Base-by-base conservation (phyloP, 2,797 vertebrate genomes). In the Sebastes taczanowskii region DNA sequence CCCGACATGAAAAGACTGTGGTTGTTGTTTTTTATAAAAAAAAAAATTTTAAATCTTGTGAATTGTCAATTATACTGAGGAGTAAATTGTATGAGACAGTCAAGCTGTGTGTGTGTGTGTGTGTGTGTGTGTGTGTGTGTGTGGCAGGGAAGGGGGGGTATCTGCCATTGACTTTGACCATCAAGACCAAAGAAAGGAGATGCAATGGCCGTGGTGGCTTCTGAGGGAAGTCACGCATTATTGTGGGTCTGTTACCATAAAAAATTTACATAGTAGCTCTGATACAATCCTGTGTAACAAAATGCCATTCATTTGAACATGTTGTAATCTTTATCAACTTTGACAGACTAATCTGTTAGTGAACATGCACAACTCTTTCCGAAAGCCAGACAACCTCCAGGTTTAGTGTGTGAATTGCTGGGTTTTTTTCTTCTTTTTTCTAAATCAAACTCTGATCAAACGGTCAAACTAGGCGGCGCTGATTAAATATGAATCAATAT, bases 111-210 rank as follows among this genome's bases (percentile, higher is more conserved):
- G 23, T 13, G 53, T 34, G 9, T 49, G 55, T 46, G 52, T 10
- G 27, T 29, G 20, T 27, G 38, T 22, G 16, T 14, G 32, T n/a
- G 16, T 25, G 13, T 27, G 25, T 35, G 42, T 22, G 18, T n/a
- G 32, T n/a, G n/a, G n/a, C 1, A 9, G 32, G 14, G 8, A 35
- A 7, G 35, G 16, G 29, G 27, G 27, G 18, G 6, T 16, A 1
- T 63, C 16, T 78, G 70, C 42, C 61, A 58, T 78, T 89, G 86
- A 91, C 85, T 85, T 90, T 90, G 88, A 80, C 58, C 34, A 56
- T 79, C 59, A 66, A 78, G 52, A 76, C 25, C 4, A 70, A 73
- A 49, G 20, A 62, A 32, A 61, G 62, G n/a, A 55, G 16, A 22
- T 42, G 35, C 56, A 71, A 38, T 30, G 11, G 22, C 58, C 2